Base-by-base conservation (phyloP, 1,140 invertebrate species). In the Coenobita brevimanus region DNA sequence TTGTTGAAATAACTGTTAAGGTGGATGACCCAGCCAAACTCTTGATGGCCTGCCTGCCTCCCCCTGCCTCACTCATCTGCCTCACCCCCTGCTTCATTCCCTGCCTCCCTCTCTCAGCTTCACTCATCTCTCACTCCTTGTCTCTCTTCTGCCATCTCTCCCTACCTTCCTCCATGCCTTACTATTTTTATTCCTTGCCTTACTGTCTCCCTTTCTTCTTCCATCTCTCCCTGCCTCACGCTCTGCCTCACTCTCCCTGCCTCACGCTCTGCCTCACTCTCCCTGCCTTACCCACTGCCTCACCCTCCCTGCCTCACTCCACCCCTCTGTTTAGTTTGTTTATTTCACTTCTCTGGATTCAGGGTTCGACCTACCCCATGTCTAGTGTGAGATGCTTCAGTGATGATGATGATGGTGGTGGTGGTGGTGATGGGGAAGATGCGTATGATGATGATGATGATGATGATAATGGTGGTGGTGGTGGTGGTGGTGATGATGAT, bases 1-100 rank as follows among this genome's bases (percentile, higher is more conserved):
- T 46, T 81, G 57, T 81, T 64, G 78, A 81, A 27, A 81, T 81
- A 81, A 81, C 78, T 81, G 78, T 81, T 30, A 17, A 27, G 57
- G 78, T 64, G 36, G 78, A 64, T 64, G 54, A 60, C 78, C 78
- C 54, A 80, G 73, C n/a, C 41, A 38, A 24, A 13, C 73, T 76
- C 73, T 38, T 30, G 21, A 21, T 38, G 69, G 69, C 76, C 76
- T 46, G 17, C n/a, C 76, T 57, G n/a, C 24, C 46, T 36, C 43
- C 38, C 76, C 50, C 46, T 15, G 3, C 54, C 43, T 46, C 36
- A n/a, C 24, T 4, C 24, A 15, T 21, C 43, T 33, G 8, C 50
- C 24, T 79, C 2, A 13, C 54, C 43, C 78, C 60, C 50, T 15
- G 27, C 78, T 54, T 57, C 43, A 46, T 57, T 30, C n/a, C n/a